phyloP scores from a whole-genome alignment of 2,888 invertebrate species.

The Baronia brevicornis region DNA sequence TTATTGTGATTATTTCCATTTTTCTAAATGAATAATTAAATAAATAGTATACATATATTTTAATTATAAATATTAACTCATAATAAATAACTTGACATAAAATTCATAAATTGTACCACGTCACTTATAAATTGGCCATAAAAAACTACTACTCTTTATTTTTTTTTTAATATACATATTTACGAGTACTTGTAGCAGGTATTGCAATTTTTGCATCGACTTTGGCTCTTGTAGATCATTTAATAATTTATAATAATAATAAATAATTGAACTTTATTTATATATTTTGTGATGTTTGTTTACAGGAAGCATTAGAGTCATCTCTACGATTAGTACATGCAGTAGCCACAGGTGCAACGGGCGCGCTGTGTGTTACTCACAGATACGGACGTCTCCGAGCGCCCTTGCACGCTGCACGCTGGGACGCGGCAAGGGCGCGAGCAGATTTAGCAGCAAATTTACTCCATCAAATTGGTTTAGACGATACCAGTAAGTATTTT shows the following conservation, averaged over 20 bases:
- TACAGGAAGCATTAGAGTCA: slow-evolving; percentile 78
- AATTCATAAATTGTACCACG: too few relatives aligned
- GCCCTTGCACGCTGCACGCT: slow-evolving; percentile 81
- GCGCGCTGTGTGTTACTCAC: slow-evolving; percentile 82
- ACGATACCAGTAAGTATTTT: slow-evolving; percentile 44
- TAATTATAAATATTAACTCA: too few relatives aligned
- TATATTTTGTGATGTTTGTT: background rate
- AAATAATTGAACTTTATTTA: background rate
- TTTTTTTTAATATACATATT: too few relatives aligned
- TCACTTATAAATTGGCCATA: too few relatives aligned
- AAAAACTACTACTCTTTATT: too few relatives aligned
- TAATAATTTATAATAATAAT: background rate
- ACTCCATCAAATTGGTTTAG: slow-evolving; percentile 84
- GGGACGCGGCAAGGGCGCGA: slow-evolving; percentile 85
- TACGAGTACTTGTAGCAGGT: too few relatives aligned
- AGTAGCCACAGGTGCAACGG: slow-evolving; percentile 82
- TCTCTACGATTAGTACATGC: slow-evolving; percentile 85
- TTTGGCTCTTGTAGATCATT: slow-evolving; percentile 7
- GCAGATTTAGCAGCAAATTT: slow-evolving; percentile 86
- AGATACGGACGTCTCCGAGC: slow-evolving; percentile 81
- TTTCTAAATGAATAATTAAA: too few relatives aligned
- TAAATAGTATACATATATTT: too few relatives aligned
- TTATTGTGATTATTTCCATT: too few relatives aligned
- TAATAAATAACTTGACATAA: too few relatives aligned
- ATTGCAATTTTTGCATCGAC: too few relatives aligned